Evolutionary conservation across 2,888 invertebrate genomes (phyloP).

Genomic region (Myopa testacea): DNA sequence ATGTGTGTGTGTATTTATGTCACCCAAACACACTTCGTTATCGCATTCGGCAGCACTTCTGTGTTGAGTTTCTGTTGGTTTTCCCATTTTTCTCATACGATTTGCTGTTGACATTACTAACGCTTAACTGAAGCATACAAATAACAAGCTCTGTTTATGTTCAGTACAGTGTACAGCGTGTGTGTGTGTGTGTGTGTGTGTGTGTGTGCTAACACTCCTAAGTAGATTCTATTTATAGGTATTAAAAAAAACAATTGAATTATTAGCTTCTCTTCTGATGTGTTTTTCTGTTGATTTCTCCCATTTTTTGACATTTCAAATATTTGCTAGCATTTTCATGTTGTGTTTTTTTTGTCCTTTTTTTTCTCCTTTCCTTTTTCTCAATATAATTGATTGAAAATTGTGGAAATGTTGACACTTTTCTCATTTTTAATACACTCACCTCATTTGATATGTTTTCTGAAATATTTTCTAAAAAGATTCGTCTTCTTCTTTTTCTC

Average conservation of each 20-base stretch:
- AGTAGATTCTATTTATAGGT: background rate
- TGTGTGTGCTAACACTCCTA: background rate
- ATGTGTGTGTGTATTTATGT: conserved; percentile 14
- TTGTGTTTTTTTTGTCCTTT: background rate
- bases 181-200: background rate
- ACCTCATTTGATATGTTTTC: background rate
- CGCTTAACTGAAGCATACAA: conserved; percentile 16
- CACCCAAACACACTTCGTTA: background rate
- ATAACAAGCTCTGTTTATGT: conserved; percentile 21
- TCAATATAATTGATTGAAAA: too few relatives aligned
- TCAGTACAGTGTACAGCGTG: background rate
- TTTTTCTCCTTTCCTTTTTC: background rate
- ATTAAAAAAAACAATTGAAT: conserved; percentile 21
- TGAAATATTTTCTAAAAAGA: too few relatives aligned
- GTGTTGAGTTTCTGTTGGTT: background rate
- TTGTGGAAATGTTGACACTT: too few relatives aligned
- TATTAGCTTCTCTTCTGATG: conserved; percentile 31
- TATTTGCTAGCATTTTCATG: conserved; percentile 32
- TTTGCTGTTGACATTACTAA: conserved; percentile 24
- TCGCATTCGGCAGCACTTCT: conserved; percentile 25
- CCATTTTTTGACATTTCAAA: background rate
- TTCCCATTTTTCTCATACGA: conserved; percentile 14
- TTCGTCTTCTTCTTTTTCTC: too few relatives aligned
- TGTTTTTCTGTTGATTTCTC: background rate
- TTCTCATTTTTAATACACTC: too few relatives aligned